phyloP scores from a whole-genome alignment of 2,113 vertebrate genomes.

The Lepus americanus region DNA sequence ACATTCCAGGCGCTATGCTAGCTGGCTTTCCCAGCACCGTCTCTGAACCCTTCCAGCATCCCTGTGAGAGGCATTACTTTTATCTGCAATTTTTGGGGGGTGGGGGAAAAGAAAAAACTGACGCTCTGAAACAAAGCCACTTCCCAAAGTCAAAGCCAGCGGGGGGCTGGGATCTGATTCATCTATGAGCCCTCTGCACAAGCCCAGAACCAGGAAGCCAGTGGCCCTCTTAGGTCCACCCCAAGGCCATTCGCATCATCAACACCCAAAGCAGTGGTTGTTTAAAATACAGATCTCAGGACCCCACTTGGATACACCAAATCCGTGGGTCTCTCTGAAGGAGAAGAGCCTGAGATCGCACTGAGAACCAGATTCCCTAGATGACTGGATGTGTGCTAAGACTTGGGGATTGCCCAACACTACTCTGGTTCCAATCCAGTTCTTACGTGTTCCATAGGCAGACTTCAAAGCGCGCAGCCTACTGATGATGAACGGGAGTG shows the following conservation, averaged over 20 bases:
- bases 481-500: not conserved
- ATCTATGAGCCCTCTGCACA: not conserved
- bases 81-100: not conserved
- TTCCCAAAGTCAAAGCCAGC: not conserved
- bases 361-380: not conserved
- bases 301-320: not conserved
- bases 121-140: not conserved
- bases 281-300: not conserved
- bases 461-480: not conserved
- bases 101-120: not conserved
- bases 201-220: not conserved
- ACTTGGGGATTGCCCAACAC: not conserved
- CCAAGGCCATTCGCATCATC: not conserved
- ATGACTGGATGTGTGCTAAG: not conserved
- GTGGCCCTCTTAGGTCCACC: not conserved
- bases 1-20: too few species aligned
- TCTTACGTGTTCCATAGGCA: not conserved
- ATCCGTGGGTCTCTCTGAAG: not conserved
- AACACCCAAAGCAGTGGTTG: too few species aligned
- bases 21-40: not conserved
- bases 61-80: not conserved
- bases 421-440: not conserved
- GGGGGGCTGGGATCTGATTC: not conserved
- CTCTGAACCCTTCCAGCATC: not conserved
- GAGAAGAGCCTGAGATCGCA: not conserved